Evolutionary conservation across 2,888 invertebrate genomes (phyloP), one percentile per base, ranked within the genome.

Genomic region (Tipula confusa): DNA sequence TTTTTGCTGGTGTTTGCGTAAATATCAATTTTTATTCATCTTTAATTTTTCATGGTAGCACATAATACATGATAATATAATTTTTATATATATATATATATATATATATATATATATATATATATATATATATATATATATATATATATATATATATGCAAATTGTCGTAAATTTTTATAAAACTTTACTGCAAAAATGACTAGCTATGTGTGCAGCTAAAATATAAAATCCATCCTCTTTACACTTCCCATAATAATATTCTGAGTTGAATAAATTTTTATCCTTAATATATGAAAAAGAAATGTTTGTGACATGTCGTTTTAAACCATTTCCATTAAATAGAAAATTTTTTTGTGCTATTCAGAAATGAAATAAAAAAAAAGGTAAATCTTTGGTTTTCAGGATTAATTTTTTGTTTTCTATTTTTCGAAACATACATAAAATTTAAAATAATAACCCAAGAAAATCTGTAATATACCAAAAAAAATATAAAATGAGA

Each of bases 321-420:
- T 64, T 64, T 64, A 64, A 64, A 64, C 64, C 64, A 64, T 64
- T 64, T 64, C 18, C 64, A 64, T 64, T 64, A 64, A 64, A 64
- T 64, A 24, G 64, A 64, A 64, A 64, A 64, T 1, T 64, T 64
- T 13, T 64, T 18, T 64, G 64, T 24, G 18, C 64, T 24, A 9
- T 64, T 18, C 64, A 13, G 9, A 43, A 43, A 43, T 43, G 11
- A 33, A n/a, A n/a, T n/a, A 7, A 24, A 64, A 64, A 64, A 64
- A 64, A 64, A 64, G 24, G 64, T 24, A 24, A 9, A 24, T 24
- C 24, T 24, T 64, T 24, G 64, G 24, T 64, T 64, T 24, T 64
- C 24, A 24, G 64, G 24, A 64, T 64, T 64, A 64, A 24, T 24
- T 9, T 64, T 64, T 64, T 64, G 64, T 64, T 64, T 64, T 64